Evolutionary conservation across 2,888 invertebrate species (phyloP), one percentile per base, ranked within the genome.

Genomic region (Lasioglossum calceatum): DNA sequence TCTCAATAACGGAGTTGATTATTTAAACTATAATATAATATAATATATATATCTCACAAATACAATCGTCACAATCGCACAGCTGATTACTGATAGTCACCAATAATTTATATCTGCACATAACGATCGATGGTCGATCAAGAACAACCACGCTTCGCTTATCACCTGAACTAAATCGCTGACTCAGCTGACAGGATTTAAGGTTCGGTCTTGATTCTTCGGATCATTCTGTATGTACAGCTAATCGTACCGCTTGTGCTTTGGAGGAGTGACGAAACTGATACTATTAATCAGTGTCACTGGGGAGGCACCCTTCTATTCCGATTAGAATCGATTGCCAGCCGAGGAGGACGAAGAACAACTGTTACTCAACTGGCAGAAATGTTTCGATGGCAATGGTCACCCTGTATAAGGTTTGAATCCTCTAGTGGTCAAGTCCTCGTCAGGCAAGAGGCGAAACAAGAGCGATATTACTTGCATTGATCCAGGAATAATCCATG

Each of bases 231-330:
- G 27, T 47, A 36, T 47, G 44, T 44, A 74, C 39, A 61, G 23
- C 70, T 32, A 16, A 42, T n/a, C 77, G 75, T 27, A 47, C 39
- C 47, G 47, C 73, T 74, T 74, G 42, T 82, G 77, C 82, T 77
- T 82, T 70, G 67, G 27, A 42, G 23, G n/a, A 32, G 70, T 72
- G 67, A 47, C 44, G 44, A 72, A 44, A 44, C 44, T 72, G 42
- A 72, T 42, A 19, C 27, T 72, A 71, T 67, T 67, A 67, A 67
- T 67, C 67, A 67, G 67, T 23, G 36, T 36, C 67, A 67, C 67
- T 4, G 32, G 19, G 19, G 36, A 19, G 67, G 67, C 67, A 16
- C 8, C 19, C 23, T 67, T 67, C 36, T 36, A 67, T 36, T 67
- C 19, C 36, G 36, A 67, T 67, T 36, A 67, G 36, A 32, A 64